A percentile compares a stretch with the other conserved stretches of the same genome.
Evolutionary conservation across 1,140 invertebrate genomes (phyloP).

Genomic region (Apis dorsata): DNA sequence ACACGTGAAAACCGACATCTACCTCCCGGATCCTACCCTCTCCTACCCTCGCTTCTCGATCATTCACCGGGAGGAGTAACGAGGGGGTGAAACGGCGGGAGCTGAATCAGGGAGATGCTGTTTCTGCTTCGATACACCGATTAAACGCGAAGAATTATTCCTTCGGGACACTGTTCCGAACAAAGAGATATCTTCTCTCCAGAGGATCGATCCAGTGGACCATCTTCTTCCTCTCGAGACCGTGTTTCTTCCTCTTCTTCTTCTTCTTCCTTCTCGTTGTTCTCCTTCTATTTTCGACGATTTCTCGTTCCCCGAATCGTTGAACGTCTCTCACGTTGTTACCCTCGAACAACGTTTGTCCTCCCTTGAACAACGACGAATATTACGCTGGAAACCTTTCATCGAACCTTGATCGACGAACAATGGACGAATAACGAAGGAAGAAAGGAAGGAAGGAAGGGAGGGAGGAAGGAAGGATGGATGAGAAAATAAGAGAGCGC

Average conservation of each 20-base stretch:
- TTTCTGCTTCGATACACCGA: too few relatives aligned
- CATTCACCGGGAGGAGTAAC: background rate
- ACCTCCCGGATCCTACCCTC: too few relatives aligned
- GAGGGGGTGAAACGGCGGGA: background rate
- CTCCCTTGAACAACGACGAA: constrained; percentile 20
- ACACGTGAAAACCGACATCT: background rate
- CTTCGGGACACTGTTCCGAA: background rate
- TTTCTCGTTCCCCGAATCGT: background rate
- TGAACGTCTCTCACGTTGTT: background rate
- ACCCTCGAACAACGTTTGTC: background rate
- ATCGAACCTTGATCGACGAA: background rate
- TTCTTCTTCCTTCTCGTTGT: background rate
- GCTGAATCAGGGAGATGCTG: background rate
- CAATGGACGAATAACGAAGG: background rate
- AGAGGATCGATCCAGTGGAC: background rate
- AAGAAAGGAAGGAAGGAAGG: background rate
- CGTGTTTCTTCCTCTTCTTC: background rate
- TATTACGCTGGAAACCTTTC: background rate
- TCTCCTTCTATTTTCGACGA: background rate
- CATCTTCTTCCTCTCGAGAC: background rate
- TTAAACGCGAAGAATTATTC: background rate
- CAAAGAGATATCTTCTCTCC: background rate
- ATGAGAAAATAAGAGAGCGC: too few relatives aligned
- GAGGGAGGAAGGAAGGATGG: background rate
- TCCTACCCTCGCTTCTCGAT: background rate